phyloP scores from a whole-genome alignment of 2,113 vertebrate species.

The Colaptes auratus region DNA sequence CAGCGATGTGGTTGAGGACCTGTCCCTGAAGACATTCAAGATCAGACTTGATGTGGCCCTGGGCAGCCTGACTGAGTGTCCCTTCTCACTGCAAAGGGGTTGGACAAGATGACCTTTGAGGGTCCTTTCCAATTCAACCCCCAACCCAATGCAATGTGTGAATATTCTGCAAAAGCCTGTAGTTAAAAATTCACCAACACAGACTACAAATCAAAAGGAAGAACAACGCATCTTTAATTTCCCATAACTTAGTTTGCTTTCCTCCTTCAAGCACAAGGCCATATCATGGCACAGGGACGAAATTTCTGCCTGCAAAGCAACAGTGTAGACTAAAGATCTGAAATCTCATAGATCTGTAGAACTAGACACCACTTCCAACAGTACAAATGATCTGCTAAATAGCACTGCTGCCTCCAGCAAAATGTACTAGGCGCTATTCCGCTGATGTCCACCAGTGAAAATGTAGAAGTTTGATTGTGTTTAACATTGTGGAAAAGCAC shows the following conservation, averaged over 20 bases:
- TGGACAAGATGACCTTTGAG: too few relatives aligned
- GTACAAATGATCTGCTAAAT: neutral
- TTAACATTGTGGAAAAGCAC: neutral
- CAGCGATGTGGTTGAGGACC: too few relatives aligned
- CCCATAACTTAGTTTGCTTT: neutral
- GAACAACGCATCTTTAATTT: fast-evolving
- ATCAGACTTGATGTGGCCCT: too few relatives aligned
- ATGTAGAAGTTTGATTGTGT: neutral
- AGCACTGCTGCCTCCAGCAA: neutral
- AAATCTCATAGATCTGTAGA: neutral
- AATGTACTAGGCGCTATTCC: neutral
- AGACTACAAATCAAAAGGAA: neutral
- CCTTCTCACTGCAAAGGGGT: too few relatives aligned
- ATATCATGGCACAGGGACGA: fast-evolving
- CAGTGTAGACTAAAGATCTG: neutral
- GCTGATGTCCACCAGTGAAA: neutral
- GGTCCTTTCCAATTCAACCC: too few relatives aligned
- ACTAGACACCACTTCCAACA: neutral
- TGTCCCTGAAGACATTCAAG: too few relatives aligned
- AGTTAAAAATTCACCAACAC: neutral
- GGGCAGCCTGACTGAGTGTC: too few relatives aligned
- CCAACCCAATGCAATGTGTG: too few relatives aligned
- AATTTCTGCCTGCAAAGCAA: neutral
- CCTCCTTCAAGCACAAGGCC: fast-evolving
- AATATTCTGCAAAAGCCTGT: neutral